phyloP scores from a whole-genome alignment of 1,140 invertebrate species.

The Cepaea nemoralis region DNA sequence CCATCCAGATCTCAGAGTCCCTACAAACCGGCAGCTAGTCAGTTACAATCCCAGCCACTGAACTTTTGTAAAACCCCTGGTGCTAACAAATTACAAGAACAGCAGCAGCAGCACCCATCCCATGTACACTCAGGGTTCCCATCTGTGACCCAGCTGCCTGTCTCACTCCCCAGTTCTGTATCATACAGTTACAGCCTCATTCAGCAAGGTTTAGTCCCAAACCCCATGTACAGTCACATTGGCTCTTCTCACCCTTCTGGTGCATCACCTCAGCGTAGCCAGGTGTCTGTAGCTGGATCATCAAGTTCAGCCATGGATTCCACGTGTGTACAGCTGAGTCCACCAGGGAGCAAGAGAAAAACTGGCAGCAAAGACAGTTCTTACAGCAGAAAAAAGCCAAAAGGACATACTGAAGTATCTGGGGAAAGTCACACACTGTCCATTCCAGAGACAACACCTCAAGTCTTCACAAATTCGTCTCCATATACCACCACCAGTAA shows the following conservation, averaged over 20 bases:
- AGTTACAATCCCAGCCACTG: constrained; percentile 59
- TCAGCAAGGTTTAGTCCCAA: constrained; percentile 73
- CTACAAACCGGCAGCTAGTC: constrained; percentile 62
- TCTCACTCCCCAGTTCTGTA: constrained; percentile 59
- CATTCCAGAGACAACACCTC: constrained; percentile 76
- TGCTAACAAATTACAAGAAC: constrained; percentile 41
- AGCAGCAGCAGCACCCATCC: not conserved
- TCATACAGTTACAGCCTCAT: constrained; percentile 68
- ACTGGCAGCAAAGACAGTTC: constrained; percentile 33
- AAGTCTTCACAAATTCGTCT: constrained; percentile 75
- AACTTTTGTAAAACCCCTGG: constrained; percentile 60
- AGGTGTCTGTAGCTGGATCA: constrained; percentile 41
- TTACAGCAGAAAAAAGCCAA: constrained; percentile 41
- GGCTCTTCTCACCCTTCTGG: constrained; percentile 40
- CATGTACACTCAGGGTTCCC: constrained; percentile 1
- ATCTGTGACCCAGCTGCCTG: constrained; percentile 56
- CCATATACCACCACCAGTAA: constrained; percentile 74
- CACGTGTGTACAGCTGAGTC: constrained; percentile 75
- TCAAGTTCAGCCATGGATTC: constrained; percentile 33
- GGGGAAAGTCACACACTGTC: constrained; percentile 58
- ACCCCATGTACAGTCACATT: constrained; percentile 70
- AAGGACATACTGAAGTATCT: constrained; percentile 56
- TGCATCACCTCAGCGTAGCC: not conserved
- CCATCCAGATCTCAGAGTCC: constrained; percentile 64
- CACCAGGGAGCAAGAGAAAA: constrained; percentile 74